Evolutionary conservation across 2,797 vertebrate species (phyloP).

Genomic region (Ammospiza maritima): DNA sequence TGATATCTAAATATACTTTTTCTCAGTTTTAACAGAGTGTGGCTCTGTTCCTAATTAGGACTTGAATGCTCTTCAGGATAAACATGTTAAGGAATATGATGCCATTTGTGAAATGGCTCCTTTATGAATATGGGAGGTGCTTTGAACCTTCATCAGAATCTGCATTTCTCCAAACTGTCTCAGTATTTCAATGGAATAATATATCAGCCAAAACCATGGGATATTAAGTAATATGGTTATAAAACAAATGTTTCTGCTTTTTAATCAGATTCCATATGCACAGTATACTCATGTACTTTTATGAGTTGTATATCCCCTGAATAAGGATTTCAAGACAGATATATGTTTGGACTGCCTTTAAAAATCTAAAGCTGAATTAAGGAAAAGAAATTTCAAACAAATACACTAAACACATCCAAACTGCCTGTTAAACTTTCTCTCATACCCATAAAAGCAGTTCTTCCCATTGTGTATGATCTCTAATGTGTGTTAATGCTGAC

Average conservation of each 20-base stretch:
- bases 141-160: not conserved
- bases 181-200: not conserved
- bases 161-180: not conserved
- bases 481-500: fast-evolving
- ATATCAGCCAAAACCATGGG: not conserved
- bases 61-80: slow-evolving; percentile 13
- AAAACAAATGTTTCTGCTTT: not conserved
- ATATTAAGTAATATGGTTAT: not conserved
- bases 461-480: not conserved
- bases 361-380: not conserved
- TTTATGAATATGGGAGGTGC: not conserved
- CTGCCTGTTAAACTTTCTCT: not conserved
- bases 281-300: not conserved
- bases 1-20: slow-evolving; percentile 52
- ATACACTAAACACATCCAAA: not conserved
- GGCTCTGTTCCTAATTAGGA: not conserved
- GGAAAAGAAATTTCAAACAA: not conserved
- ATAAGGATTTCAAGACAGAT: not conserved
- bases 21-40: slow-evolving; percentile 10
- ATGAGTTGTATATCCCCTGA: not conserved
- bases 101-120: not conserved
- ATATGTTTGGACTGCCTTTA: not conserved
- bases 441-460: not conserved
- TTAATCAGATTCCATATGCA: not conserved
- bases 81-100: slow-evolving; percentile 3